Base-by-base conservation (phyloP, 2,888 invertebrate genomes). In the Cheilosia pagana region DNA sequence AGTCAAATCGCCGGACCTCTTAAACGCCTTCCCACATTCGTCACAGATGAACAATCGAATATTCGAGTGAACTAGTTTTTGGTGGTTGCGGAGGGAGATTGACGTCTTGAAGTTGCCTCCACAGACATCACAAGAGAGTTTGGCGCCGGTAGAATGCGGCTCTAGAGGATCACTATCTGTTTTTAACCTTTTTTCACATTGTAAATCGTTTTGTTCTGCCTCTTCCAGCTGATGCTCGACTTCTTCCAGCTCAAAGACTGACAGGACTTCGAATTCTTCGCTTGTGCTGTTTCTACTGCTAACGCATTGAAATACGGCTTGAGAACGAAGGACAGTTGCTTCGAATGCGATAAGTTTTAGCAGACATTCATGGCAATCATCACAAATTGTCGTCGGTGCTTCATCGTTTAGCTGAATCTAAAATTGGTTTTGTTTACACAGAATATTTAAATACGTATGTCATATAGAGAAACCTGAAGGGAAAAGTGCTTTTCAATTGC, bases 401-500 rank as follows among this genome's bases (percentile, higher is more conserved):
- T 57, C 62, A 1, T 48, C 31, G 21, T 55, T 19, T 7, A 19
- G 23, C 31, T 53, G 55, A 8, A 77, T 60, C 81, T 82, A 0
- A 8, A 55, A 35, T 12, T 19, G 45, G 1, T n/a, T 35, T 0
- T 35, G 10, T 35, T 35, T 12, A 3, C 35, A 35, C 12, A 3
- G 35, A 12, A 3, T 67, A 3, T 67, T 25, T 12, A 25, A 19
- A 6, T 8, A 19, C 6, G n/a, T n/a, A 35, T 10, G 31, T 8
- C 19, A 16, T n/a, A 8, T 4, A 1, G 14, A 16, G 28, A 31
- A 52, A 77, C 77, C 71, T 53, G 25, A 4, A 77, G 4, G 4
- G 65, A 48, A 10, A 81, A 81, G 14, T 77, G 81, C 7, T 63
- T 71, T 65, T 81, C 76, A 0, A 81, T 60, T 2, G 65, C n/a